These are phyloP conservation scores for Osmerus eperlanus DNA, from an alignment of 2,113 vertebrate species.

Conservation along the genomic window DNA sequence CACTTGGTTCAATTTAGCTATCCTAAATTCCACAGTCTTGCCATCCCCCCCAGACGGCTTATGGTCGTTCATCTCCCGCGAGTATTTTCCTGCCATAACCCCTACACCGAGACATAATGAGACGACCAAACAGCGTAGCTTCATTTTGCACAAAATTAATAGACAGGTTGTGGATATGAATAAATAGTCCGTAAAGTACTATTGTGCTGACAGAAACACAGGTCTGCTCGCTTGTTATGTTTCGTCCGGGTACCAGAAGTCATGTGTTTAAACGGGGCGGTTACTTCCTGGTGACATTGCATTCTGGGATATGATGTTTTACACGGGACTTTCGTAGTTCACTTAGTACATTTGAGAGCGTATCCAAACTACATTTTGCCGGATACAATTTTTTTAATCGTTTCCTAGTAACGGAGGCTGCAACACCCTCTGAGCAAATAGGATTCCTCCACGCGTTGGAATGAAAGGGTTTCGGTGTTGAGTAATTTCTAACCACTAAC, in stretches of 20 bases:
- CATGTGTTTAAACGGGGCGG: slow-evolving; percentile 48
- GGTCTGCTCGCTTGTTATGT: too few relatives aligned
- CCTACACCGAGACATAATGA: slow-evolving; percentile 45
- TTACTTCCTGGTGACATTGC: neutral
- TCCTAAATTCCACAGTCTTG: slow-evolving; percentile 79
- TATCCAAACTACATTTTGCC: slow-evolving; percentile 48
- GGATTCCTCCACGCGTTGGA: slow-evolving; percentile 58
- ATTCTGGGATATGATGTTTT: slow-evolving; percentile 60
- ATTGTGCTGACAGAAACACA: neutral
- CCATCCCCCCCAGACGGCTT: slow-evolving; percentile 47
- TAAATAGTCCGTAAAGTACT: neutral
- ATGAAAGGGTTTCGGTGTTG: neutral
- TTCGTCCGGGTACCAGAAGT: slow-evolving; percentile 4
- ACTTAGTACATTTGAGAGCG: accelerated
- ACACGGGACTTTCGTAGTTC: accelerated
- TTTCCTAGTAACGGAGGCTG: slow-evolving; percentile 48
- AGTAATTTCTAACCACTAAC: neutral
- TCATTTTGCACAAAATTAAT: slow-evolving; percentile 39
- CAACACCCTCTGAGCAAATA: slow-evolving; percentile 52
- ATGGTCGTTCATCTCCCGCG: slow-evolving; percentile 81
- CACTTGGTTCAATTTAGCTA: slow-evolving; percentile 86
- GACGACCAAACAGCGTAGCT: slow-evolving; percentile 29
- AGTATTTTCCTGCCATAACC: slow-evolving; percentile 80
- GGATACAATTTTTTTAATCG: neutral
- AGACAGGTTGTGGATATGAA: neutral